Evolutionary conservation across 2,113 vertebrate species (phyloP).

Genomic region (Phylloscopus trochiloides): DNA sequence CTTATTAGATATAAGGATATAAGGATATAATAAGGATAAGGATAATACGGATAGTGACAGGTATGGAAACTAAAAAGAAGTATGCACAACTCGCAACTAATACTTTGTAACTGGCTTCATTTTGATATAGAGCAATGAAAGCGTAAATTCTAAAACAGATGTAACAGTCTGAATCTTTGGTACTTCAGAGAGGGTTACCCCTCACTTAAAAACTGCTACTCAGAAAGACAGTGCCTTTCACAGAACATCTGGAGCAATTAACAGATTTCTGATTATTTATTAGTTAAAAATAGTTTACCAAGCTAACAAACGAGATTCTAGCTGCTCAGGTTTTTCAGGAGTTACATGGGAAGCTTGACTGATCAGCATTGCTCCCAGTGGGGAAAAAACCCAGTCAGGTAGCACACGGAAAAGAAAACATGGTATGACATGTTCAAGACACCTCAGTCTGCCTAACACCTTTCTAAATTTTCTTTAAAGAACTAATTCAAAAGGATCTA

Average conservation of each 20-base stretch:
- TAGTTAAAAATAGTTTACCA: not conserved
- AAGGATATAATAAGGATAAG: too few species aligned
- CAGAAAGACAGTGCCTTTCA: not conserved
- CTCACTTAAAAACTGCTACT: not conserved
- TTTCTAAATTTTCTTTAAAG: not conserved
- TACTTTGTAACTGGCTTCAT: not conserved
- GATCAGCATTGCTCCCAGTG: not conserved
- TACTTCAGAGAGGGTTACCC: not conserved
- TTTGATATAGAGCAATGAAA: not conserved
- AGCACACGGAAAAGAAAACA: not conserved
- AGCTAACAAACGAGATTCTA: not conserved
- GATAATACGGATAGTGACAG: not conserved
- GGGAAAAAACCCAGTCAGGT: rapidly evolving
- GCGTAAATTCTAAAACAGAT: not conserved
- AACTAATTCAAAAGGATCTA: not conserved
- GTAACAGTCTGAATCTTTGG: not conserved
- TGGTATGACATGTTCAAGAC: rapidly evolving
- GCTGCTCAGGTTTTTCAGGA: not conserved
- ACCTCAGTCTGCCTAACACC: not conserved
- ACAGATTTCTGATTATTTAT: not conserved
- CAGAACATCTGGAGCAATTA: not conserved
- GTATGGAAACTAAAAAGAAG: not conserved
- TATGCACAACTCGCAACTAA: not conserved
- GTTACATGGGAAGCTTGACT: not conserved
- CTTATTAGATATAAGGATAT: too few species aligned